These are phyloP conservation scores for Bicyclus anynana DNA, from an alignment of 1,140 invertebrate species.

Conservation along the genomic window DNA sequence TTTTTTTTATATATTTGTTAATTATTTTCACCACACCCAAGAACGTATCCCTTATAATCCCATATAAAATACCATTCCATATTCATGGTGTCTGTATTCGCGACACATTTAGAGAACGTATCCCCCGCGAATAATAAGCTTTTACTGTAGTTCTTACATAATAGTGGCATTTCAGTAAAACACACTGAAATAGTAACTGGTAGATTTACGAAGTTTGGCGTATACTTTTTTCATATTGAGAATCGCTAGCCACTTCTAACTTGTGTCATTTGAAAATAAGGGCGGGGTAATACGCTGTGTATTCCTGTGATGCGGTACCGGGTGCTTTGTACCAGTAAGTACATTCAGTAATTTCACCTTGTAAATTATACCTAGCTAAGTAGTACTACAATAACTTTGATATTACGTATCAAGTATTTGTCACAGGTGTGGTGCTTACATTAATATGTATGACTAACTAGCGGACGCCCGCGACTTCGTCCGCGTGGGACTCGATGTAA, in stretches of 20 bases:
- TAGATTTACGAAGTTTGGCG: no score
- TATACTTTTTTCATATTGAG: not conserved
- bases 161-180: not conserved
- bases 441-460: not conserved
- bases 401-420: not conserved
- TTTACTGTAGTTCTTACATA: no score
- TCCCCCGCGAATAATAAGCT: no score
- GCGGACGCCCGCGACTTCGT: no score
- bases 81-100: no score
- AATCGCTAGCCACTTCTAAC: not conserved
- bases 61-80: no score
- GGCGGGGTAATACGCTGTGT: constrained; percentile 41
- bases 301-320: constrained; percentile 35
- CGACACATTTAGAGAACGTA: no score
- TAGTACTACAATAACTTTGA: not conserved
- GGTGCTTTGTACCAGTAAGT: constrained; percentile 38
- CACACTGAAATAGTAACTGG: not conserved
- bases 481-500: no score
- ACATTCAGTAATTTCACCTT: constrained; percentile 28
- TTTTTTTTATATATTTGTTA: no score
- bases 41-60: no score
- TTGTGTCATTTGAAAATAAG: constrained; percentile 27
- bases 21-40: no score
- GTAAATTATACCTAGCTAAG: constrained; percentile 3
- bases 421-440: not conserved